Evolutionary conservation across 2,113 vertebrate genomes (phyloP).

Genomic region (Prunella fulvescens): DNA sequence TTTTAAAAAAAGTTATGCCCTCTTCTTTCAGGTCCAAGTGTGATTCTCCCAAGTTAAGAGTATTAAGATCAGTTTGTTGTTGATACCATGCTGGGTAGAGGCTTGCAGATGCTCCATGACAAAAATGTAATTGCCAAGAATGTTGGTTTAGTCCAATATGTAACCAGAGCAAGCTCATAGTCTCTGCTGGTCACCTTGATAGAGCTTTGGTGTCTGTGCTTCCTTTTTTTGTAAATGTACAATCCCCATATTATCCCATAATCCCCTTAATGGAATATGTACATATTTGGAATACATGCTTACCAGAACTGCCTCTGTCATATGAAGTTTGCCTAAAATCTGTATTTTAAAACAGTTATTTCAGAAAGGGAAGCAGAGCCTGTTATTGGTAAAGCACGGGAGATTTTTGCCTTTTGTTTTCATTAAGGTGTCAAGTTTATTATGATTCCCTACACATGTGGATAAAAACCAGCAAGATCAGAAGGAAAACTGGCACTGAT

Average conservation of each 20-base stretch:
- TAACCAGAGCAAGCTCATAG: not conserved
- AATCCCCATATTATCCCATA: not conserved
- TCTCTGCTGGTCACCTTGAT: not conserved
- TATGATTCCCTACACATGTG: not conserved
- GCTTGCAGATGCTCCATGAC: not conserved
- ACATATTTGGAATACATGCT: not conserved
- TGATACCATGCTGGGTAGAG: accelerated
- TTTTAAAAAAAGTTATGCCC: not conserved
- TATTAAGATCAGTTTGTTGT: not conserved
- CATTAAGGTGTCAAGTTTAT: not conserved
- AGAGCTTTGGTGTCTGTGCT: not conserved
- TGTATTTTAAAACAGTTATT: not conserved
- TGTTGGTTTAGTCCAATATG: not conserved
- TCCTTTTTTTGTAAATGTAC: not conserved
- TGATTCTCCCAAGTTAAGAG: not conserved
- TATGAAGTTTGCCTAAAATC: not conserved
- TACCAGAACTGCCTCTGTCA: not conserved
- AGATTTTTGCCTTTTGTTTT: not conserved
- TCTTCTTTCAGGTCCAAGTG: not conserved
- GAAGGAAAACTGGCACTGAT: not conserved
- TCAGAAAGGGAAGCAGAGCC: not conserved
- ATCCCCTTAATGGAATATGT: not conserved
- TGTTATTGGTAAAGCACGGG: not conserved
- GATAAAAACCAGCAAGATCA: not conserved
- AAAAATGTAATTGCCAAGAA: not conserved